These are phyloP conservation scores for Ischnura elegans DNA, from an alignment of 2,888 invertebrate species.

Conservation along the genomic window DNA sequence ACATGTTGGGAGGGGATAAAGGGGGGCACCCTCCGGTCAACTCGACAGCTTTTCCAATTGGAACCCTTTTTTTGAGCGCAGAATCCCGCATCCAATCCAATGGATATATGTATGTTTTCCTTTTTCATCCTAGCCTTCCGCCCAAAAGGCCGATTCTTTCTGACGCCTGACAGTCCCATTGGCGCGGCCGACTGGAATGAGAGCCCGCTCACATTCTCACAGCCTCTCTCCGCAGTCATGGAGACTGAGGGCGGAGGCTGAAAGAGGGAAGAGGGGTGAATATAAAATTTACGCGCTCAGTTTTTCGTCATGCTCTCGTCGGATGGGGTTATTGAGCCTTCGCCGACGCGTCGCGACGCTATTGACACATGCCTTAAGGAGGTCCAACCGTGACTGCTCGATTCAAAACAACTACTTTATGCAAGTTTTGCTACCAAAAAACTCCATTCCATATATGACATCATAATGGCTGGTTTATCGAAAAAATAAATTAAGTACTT, in stretches of 20 bases:
- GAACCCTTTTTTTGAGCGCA: not conserved
- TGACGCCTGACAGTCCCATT: not conserved
- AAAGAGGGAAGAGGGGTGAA: not conserved
- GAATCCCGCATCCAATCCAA: not conserved
- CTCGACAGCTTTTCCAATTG: conserved; percentile 38
- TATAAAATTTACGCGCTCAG: not conserved
- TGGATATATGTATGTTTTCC: not conserved
- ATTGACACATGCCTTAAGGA: no score
- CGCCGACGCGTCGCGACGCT: no score
- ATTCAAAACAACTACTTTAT: no score
- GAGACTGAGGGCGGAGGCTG: not conserved
- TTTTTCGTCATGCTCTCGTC: not conserved
- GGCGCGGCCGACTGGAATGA: not conserved
- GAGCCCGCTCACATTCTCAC: not conserved
- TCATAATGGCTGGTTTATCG: no score
- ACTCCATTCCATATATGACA: no score
- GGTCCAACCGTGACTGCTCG: no score
- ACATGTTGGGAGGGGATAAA: no score
- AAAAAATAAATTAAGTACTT: no score
- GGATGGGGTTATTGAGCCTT: not conserved
- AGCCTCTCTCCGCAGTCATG: not conserved
- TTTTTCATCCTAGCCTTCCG: no score
- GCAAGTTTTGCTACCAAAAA: no score
- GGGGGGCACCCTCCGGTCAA: not conserved
- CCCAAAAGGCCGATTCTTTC: not conserved